Evolutionary conservation across 53 echinoderm and acorn worm species (phyloP).

Genomic region (Echinarachnius parma): DNA sequence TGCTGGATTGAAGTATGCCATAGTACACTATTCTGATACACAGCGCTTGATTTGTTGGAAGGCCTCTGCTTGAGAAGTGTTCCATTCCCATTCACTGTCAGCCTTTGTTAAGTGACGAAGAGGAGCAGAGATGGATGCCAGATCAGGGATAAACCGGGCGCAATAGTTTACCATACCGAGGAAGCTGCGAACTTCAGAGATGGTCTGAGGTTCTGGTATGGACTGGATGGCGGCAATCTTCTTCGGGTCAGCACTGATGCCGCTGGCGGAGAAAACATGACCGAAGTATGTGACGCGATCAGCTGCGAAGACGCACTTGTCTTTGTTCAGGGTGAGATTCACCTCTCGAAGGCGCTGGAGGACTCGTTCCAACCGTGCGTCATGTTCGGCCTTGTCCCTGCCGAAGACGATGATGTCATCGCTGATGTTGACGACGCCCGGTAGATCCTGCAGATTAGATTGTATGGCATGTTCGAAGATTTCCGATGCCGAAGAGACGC

Average conservation of each 20-base stretch:
- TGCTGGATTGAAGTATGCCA: constrained; percentile 30
- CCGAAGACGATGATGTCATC: constrained; percentile 41
- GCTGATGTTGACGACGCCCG: constrained; percentile 41
- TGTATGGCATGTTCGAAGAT: constrained; percentile 44
- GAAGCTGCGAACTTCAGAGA: constrained; percentile 45
- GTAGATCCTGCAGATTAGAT: constrained; percentile 19
- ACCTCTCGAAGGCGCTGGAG: constrained; percentile 37
- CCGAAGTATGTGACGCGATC: constrained; percentile 41
- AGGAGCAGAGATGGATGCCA: constrained; percentile 50
- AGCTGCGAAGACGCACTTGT: constrained; percentile 19
- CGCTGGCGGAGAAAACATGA: constrained; percentile 49
- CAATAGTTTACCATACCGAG: constrained; percentile 59
- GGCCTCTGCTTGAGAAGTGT: constrained; percentile 26
- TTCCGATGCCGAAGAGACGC: constrained; percentile 43
- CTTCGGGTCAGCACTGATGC: constrained; percentile 42
- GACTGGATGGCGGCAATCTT: constrained; percentile 46
- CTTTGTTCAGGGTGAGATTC: constrained; percentile 38
- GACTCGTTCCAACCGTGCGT: constrained; percentile 25
- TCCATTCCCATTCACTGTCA: constrained; percentile 33
- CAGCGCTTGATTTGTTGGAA: constrained; percentile 32
- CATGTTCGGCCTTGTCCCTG: constrained; percentile 29
- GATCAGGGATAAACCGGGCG: constrained; percentile 43
- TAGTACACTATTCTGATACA: constrained; percentile 32
- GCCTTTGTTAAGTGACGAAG: constrained; percentile 35
- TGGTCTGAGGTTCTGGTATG: constrained; percentile 36